These are phyloP conservation scores for Sturnus vulgaris DNA, from an alignment of 2,113 vertebrate species.

Conservation along the genomic window DNA sequence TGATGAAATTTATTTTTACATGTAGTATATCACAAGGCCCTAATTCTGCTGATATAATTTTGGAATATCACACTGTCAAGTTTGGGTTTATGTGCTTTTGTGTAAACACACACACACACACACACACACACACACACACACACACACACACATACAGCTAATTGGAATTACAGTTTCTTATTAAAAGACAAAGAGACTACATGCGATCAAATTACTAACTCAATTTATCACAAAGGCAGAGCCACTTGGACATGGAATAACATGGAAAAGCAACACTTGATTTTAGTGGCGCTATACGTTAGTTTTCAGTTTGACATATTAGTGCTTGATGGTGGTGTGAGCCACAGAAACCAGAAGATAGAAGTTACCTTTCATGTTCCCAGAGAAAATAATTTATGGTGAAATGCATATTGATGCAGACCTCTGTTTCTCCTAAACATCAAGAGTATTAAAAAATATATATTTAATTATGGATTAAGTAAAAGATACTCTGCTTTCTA, in stretches of 20 bases:
- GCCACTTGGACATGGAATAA: neutral
- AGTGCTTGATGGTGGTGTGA: neutral
- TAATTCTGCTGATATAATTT: neutral
- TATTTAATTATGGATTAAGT: neutral
- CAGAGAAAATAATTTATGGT: neutral
- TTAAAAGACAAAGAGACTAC: neutral
- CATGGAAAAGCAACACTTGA: neutral
- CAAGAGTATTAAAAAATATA: neutral
- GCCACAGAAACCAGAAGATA: neutral
- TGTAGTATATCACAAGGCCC: neutral
- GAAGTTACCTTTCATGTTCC: neutral
- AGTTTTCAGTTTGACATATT: neutral
- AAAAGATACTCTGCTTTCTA: neutral
- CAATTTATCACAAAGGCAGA: neutral
- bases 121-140: neutral
- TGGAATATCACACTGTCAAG: neutral
- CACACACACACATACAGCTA: neutral
- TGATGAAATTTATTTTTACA: neutral
- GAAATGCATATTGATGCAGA: neutral
- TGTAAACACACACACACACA: too few species aligned
- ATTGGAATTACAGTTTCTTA: neutral
- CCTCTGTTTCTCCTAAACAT: neutral
- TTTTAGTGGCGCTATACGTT: neutral
- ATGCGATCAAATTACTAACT: neutral
- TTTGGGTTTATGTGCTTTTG: neutral